Percentiles rank a stretch among this genome's conserved stretches.
phyloP scores from a whole-genome alignment of 1,140 invertebrate genomes.

The Drosophila busckii region DNA sequence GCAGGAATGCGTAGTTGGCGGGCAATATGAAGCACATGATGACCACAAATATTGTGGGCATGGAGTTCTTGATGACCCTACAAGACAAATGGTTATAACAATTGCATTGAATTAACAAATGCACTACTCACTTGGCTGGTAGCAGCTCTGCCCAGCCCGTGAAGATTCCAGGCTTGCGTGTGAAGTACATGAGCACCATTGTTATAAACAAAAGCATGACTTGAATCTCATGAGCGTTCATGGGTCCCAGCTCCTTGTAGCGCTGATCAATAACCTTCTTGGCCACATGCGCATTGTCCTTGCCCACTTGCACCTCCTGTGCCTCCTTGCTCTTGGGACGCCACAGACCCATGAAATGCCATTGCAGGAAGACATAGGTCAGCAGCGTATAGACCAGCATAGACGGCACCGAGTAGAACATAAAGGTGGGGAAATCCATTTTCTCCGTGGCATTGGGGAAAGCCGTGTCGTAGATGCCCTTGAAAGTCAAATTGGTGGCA shows the following conservation, averaged over 20 bases:
- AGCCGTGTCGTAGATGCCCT: conserved; percentile 83
- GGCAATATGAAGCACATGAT: conserved; percentile 90
- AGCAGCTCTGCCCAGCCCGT: conserved; percentile 62
- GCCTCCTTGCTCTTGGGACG: conserved; percentile 83
- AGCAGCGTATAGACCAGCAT: conserved; percentile 87
- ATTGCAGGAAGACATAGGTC: conserved; percentile 86
- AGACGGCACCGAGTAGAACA: conserved; percentile 83
- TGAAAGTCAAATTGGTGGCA: conserved; percentile 92
- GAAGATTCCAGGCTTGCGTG: conserved; percentile 85
- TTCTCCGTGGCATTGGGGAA: conserved; percentile 81
- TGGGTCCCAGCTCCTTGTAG: conserved; percentile 87
- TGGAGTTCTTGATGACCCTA: conserved; percentile 89
- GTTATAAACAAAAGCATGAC: conserved; percentile 88
- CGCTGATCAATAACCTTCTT: conserved; percentile 85
- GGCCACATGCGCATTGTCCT: conserved; percentile 83
- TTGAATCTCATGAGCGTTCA: conserved; percentile 89
- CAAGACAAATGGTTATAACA: background rate
- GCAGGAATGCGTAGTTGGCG: conserved; percentile 86
- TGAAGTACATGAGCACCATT: conserved; percentile 92
- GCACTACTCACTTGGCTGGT: conserved; percentile 40
- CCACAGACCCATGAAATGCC: conserved; percentile 87
- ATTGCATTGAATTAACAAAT: background rate
- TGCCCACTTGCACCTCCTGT: conserved; percentile 80
- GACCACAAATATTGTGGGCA: conserved; percentile 89
- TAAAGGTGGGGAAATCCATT: conserved; percentile 88